These are phyloP conservation scores for Pteropus alecto DNA, from an alignment of 2,113 vertebrate species.

Conservation along the genomic window DNA sequence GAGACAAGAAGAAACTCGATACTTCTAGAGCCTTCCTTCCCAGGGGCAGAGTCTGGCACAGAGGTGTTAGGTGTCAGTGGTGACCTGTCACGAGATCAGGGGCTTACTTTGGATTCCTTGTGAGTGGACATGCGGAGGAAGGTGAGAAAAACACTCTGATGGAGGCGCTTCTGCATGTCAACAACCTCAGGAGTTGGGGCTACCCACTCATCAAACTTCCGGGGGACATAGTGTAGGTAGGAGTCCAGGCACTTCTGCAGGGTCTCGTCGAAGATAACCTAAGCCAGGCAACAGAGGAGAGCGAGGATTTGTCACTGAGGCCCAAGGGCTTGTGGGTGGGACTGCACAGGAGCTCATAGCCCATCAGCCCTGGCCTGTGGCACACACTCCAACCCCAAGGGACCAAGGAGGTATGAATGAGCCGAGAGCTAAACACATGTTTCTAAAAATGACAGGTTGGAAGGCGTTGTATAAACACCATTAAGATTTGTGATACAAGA, in stretches of 20 bases:
- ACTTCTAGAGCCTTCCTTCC: conserved; percentile 6
- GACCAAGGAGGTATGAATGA: conserved; percentile 16
- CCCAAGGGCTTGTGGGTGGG: not conserved
- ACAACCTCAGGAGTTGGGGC: conserved; percentile 83
- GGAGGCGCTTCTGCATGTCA: conserved; percentile 88
- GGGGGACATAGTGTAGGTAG: conserved; percentile 89
- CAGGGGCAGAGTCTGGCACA: not conserved
- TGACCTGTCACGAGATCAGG: not conserved
- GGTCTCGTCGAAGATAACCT: conserved; percentile 97
- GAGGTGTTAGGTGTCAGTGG: not conserved
- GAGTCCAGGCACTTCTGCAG: conserved; percentile 96
- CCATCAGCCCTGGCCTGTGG: not conserved
- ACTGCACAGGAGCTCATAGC: not conserved
- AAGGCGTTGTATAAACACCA: conserved; percentile 6
- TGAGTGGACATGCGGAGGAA: conserved; percentile 98
- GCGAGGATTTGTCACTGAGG: not conserved
- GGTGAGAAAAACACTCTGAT: conserved; percentile 90
- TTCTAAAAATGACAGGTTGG: conserved; percentile 32
- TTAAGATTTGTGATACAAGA: conserved; percentile 38
- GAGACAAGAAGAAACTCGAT: not conserved
- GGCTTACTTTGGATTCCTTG: conserved; percentile 95
- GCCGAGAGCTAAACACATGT: not conserved
- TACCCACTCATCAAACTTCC: conserved; percentile 85
- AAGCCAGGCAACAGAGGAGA: not conserved
- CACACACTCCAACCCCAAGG: conserved; percentile 43